Conservation (phyloP, 2,888 invertebrate genomes). For the Rhodophaea formosa region DNA sequence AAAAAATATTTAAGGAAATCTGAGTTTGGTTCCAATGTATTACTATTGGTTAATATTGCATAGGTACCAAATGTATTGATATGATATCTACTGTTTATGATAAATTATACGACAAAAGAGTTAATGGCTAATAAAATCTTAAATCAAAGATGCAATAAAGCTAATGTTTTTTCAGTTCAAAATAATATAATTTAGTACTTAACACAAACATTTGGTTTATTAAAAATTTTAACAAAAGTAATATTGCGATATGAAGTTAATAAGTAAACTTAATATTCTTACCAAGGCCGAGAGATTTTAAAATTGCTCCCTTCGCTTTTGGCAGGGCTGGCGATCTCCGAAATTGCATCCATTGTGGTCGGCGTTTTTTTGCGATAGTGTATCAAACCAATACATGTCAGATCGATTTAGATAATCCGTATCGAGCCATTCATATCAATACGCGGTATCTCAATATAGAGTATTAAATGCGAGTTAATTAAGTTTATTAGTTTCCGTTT, state of each 20-base stretch:
- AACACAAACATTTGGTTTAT: not conserved
- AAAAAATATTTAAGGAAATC: too few species aligned
- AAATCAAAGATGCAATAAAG: too few species aligned
- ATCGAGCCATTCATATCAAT: slow-evolving; percentile 5
- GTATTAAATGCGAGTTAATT: slow-evolving; percentile 19
- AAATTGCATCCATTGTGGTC: slow-evolving; percentile 23
- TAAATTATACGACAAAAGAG: too few species aligned
- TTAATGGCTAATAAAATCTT: too few species aligned
- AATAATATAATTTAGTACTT: not conserved
- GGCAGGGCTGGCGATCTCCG: slow-evolving; percentile 14
- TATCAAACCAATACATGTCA: slow-evolving; percentile 7
- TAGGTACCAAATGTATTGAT: too few species aligned
- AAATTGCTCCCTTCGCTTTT: slow-evolving; percentile 14
- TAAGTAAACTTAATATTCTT: slow-evolving; percentile 7
- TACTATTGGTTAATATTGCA: too few species aligned
- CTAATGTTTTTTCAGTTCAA: not conserved
- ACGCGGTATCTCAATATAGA: slow-evolving; percentile 2
- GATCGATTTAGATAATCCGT: slow-evolving; percentile 14
- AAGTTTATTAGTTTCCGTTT: slow-evolving; percentile 29
- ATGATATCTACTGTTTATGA: too few species aligned
- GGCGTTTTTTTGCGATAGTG: slow-evolving; percentile 5
- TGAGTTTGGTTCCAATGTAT: too few species aligned
- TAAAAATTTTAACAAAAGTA: slow-evolving; percentile 8
- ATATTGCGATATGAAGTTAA: slow-evolving; percentile 15
- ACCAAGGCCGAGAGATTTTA: slow-evolving; percentile 11